A percentile compares a stretch with the other conserved stretches of the same genome.
phyloP scores from a whole-genome alignment of 2,888 invertebrate species.

The Dendrolimus pini region DNA sequence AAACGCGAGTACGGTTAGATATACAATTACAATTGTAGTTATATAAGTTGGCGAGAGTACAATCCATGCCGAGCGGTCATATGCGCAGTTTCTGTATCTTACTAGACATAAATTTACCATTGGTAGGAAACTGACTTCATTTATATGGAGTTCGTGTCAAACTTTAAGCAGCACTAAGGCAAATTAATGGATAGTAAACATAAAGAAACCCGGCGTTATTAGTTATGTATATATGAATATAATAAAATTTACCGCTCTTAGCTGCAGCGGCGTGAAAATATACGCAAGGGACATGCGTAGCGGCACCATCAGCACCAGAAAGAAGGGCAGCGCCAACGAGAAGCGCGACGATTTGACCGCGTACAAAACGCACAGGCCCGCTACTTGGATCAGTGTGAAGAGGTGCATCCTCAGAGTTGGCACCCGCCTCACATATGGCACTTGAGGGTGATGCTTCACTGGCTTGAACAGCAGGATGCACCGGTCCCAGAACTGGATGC shows the following conservation, averaged over 20 bases:
- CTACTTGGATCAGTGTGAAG: conserved; percentile 90
- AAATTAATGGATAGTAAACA: no score
- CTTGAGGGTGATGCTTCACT: conserved; percentile 95
- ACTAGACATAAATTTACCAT: no score
- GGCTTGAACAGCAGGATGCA: conserved; percentile 94
- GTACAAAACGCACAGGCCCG: conserved; percentile 88
- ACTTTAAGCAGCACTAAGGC: no score
- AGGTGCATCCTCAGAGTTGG: conserved; percentile 94
- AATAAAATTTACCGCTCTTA: conserved; percentile 82
- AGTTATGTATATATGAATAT: not conserved
- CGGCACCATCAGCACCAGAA: conserved; percentile 94
- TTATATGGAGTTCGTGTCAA: no score
- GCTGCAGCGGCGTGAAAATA: conserved; percentile 87
- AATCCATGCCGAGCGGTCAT: no score
- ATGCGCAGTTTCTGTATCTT: no score
- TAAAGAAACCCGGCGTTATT: no score
- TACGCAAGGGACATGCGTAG: conserved; percentile 83
- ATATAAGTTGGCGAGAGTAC: no score
- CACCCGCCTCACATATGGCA: conserved; percentile 91
- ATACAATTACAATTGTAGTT: no score
- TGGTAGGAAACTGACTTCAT: no score
- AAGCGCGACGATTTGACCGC: conserved; percentile 92
- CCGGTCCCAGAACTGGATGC: conserved; percentile 96
- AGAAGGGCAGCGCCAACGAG: conserved; percentile 95
- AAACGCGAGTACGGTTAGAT: not conserved